Conservation (phyloP, 2,797 vertebrate species). For the Argentina silus region DNA sequence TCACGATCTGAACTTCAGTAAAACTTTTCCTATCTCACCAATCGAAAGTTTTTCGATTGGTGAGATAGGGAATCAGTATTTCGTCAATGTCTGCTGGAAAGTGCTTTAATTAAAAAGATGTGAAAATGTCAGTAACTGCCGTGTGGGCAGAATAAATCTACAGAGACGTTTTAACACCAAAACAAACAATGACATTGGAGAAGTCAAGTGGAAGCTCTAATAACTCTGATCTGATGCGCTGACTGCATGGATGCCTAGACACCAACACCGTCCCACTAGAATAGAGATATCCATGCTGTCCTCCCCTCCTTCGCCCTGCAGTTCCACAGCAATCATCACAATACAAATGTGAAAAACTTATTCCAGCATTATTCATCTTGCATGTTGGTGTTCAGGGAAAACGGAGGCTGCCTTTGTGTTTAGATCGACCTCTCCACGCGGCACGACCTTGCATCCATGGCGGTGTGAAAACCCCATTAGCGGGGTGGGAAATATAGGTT, state of each 20-base stretch:
- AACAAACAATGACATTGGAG: too few relatives aligned
- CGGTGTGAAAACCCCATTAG: too few relatives aligned
- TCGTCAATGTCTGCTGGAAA: too few relatives aligned
- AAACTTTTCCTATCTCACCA: too few relatives aligned
- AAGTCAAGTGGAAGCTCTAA: not conserved
- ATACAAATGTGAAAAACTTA: too few relatives aligned
- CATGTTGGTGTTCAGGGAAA: conserved; percentile 46
- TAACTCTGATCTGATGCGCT: not conserved
- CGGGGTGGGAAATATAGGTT: not conserved
- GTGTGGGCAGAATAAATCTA: too few relatives aligned
- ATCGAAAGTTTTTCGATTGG: too few relatives aligned
- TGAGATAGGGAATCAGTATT: too few relatives aligned
- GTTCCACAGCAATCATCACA: not conserved
- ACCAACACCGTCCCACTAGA: not conserved
- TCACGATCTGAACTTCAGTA: too few relatives aligned
- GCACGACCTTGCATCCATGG: conserved; percentile 10
- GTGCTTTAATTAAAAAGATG: too few relatives aligned
- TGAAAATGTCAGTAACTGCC: too few relatives aligned
- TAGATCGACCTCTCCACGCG: conserved; percentile 26
- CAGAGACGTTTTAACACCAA: too few relatives aligned
- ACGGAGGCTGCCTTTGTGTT: conserved; percentile 28
- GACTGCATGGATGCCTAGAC: not conserved
- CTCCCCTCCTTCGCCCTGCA: not conserved
- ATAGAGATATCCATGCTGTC: not conserved
- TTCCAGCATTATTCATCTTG: conserved; percentile 25